phyloP scores from a whole-genome alignment of 2,888 invertebrate genomes.

The Mycalesis mineus region DNA sequence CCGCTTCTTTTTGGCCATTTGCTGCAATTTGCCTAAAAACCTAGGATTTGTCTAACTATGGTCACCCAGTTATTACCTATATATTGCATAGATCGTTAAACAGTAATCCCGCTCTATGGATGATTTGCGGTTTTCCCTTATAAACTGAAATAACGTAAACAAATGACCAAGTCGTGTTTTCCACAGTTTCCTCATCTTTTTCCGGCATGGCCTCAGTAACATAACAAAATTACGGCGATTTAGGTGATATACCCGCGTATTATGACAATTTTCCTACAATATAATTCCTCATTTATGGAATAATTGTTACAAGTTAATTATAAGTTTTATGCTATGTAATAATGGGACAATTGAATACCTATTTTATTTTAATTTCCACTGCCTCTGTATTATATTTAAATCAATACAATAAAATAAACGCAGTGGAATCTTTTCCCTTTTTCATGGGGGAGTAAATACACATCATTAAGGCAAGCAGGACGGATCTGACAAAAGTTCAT shows the following conservation, averaged over 20 bases:
- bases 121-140: conserved; percentile 24
- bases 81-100: background rate
- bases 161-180: background rate
- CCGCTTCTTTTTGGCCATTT: no score
- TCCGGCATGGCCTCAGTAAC: background rate
- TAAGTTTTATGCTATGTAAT: background rate
- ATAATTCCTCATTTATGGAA: background rate
- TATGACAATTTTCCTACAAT: background rate
- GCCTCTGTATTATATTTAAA: no score
- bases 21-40: no score
- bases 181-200: background rate
- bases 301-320: background rate
- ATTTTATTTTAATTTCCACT: no score
- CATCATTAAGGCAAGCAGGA: no score
- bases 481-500: no score
- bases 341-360: no score
- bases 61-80: no score
- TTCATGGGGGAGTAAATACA: no score
- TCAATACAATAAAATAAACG: no score
- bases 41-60: no score
- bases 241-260: background rate
- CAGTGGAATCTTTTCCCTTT: no score
- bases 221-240: conserved; percentile 1
- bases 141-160: background rate
- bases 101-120: conserved; percentile 6